These are phyloP conservation scores for Erebia epiphron DNA, from an alignment of 2,888 invertebrate genomes.

Conservation along the genomic window DNA sequence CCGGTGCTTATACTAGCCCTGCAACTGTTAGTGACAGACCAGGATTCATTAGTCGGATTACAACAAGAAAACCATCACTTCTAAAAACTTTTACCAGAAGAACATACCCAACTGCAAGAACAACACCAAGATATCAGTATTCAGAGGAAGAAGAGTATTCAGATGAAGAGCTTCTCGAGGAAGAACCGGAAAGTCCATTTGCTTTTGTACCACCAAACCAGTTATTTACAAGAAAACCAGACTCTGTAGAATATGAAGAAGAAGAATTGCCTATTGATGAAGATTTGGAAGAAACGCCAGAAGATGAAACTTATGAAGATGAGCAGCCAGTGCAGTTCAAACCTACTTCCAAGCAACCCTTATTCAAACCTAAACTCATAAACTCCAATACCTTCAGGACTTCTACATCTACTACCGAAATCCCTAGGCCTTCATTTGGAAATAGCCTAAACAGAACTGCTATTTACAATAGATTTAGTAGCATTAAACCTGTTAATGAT, in stretches of 20 bases:
- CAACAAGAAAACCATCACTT: slow-evolving; percentile 65
- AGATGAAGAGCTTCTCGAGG: slow-evolving; percentile 62
- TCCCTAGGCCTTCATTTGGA: slow-evolving; percentile 57
- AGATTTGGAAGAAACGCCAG: slow-evolving; percentile 47
- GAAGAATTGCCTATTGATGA: slow-evolving; percentile 47
- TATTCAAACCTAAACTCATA: slow-evolving; percentile 63
- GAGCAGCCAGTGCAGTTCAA: slow-evolving; percentile 49
- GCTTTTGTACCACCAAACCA: slow-evolving; percentile 74
- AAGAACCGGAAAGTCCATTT: slow-evolving; percentile 68
- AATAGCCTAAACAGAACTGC: slow-evolving; percentile 62
- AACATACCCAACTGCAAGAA: slow-evolving; percentile 69
- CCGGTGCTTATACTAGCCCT: slow-evolving; percentile 75
- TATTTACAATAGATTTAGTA: slow-evolving; percentile 58
- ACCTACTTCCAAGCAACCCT: slow-evolving; percentile 60
- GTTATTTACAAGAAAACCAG: slow-evolving; percentile 69
- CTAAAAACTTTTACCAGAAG: slow-evolving; percentile 66
- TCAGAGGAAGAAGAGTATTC: slow-evolving; percentile 68
- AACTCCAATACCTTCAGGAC: slow-evolving; percentile 75
- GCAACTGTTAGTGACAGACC: slow-evolving; percentile 59
- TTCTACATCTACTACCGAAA: slow-evolving; percentile 69
- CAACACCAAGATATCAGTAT: slow-evolving; percentile 61
- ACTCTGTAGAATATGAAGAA: slow-evolving; percentile 51
- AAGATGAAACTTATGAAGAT: slow-evolving; percentile 54
- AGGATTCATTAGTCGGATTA: slow-evolving; percentile 55
- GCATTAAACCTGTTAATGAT: slow-evolving; percentile 58